These are phyloP conservation scores for Neomonachus schauinslandi DNA, from an alignment of 2,113 vertebrate genomes.

Conservation along the genomic window DNA sequence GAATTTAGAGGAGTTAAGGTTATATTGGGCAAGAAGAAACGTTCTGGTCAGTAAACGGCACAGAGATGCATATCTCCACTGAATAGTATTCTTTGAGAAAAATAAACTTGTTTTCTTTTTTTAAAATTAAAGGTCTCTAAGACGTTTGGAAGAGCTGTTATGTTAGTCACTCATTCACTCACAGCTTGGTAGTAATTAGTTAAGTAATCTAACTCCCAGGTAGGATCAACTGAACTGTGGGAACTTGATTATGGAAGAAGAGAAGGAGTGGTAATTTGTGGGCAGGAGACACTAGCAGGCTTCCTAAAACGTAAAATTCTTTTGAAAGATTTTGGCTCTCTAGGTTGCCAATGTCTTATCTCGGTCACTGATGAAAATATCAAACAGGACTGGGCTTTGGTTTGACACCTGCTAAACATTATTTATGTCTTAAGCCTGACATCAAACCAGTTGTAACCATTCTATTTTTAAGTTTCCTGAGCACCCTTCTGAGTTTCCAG, in stretches of 20 bases:
- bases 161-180: not conserved
- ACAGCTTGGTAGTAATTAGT: not conserved
- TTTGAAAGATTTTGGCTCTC: not conserved
- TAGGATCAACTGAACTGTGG: not conserved
- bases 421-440: constrained; percentile 69
- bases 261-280: not conserved
- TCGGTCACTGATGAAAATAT: constrained; percentile 57
- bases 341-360: constrained; percentile 6
- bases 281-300: not conserved
- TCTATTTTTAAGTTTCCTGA: constrained; percentile 75
- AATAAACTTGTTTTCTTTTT: not conserved
- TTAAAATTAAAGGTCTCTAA: not conserved
- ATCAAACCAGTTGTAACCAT: constrained; percentile 38
- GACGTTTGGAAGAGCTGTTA: not conserved
- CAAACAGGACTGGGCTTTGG: constrained; percentile 34
- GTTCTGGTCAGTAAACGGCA: not conserved
- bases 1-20: not conserved
- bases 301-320: not conserved
- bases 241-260: not conserved
- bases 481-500: constrained; percentile 54
- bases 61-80: not conserved
- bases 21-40: not conserved
- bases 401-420: constrained; percentile 76
- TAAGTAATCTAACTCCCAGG: not conserved
- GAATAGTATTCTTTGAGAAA: not conserved